Percentiles rank a stretch among this genome's conserved stretches.
phyloP scores from a whole-genome alignment of 2,797 vertebrate species.

The Lagodon rhomboides region DNA sequence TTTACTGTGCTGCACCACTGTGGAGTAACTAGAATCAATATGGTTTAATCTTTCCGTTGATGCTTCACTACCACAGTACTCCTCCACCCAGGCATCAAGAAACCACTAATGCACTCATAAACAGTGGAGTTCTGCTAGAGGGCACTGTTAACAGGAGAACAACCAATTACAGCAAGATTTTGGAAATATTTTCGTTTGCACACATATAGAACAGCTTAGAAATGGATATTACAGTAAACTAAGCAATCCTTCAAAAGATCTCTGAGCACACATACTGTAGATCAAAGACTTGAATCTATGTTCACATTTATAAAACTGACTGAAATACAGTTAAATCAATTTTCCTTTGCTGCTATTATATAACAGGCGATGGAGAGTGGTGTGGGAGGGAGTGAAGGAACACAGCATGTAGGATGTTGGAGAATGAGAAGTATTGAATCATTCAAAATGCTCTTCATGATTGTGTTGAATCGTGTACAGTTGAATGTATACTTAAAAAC shows the following conservation, averaged over 20 bases:
- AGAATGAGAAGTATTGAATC: slow-evolving; percentile 67
- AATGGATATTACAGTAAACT: neutral
- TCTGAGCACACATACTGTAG: neutral
- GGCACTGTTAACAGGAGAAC: slow-evolving; percentile 11
- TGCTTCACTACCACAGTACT: slow-evolving; percentile 30
- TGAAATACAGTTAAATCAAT: slow-evolving; percentile 43
- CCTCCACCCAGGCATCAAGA: slow-evolving; percentile 18
- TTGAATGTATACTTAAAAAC: slow-evolving; percentile 29
- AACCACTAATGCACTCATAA: slow-evolving; percentile 10
- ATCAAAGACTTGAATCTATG: slow-evolving; percentile 11
- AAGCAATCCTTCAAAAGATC: neutral
- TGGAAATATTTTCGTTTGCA: neutral
- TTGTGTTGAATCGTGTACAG: slow-evolving; percentile 40
- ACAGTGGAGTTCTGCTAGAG: slow-evolving; percentile 30
- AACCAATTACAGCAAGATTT: neutral
- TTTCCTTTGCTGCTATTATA: slow-evolving; percentile 55
- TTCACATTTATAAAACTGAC: slow-evolving; percentile 2
- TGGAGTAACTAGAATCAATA: slow-evolving; percentile 23
- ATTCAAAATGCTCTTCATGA: slow-evolving; percentile 62
- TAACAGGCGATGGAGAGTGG: slow-evolving; percentile 57
- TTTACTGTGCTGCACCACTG: slow-evolving; percentile 8
- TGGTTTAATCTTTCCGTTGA: slow-evolving; percentile 33
- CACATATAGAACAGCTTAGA: neutral
- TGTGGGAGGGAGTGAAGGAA: slow-evolving; percentile 76
- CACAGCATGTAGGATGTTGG: slow-evolving; percentile 73